Percentiles rank a stretch among this genome's conserved stretches.
Conservation (phyloP, 1,140 invertebrate genomes). For the Temnothorax longispinosus region DNA sequence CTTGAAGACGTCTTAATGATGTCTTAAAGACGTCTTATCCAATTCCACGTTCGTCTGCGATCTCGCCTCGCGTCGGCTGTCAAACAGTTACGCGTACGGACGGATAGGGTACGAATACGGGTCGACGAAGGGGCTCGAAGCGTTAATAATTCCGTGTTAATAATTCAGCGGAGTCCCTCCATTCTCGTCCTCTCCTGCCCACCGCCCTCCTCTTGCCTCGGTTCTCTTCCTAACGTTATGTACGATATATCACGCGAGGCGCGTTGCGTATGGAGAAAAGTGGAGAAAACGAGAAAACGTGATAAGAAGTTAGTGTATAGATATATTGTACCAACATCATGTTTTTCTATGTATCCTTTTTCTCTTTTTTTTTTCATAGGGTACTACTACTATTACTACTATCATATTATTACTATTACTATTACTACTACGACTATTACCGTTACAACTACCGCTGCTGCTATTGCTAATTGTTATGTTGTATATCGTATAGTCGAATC, state of each 20-base stretch:
- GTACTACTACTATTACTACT: slow-evolving; percentile 69
- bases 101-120: neutral
- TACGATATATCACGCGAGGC: slow-evolving; percentile 46
- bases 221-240: slow-evolving; percentile 43
- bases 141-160: neutral
- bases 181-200: neutral
- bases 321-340: slow-evolving; percentile 70
- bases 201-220: neutral
- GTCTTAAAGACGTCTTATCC: no score
- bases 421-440: slow-evolving; percentile 66
- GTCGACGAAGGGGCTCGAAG: neutral
- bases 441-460: slow-evolving; percentile 44
- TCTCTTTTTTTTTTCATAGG: slow-evolving; percentile 57
- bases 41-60: neutral
- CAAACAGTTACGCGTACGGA: neutral
- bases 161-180: neutral
- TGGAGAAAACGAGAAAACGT: slow-evolving; percentile 67
- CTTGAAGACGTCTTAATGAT: no score
- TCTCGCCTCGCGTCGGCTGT: neutral
- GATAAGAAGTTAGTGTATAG: slow-evolving; percentile 72
- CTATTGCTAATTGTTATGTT: slow-evolving; percentile 63
- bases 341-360: slow-evolving; percentile 75
- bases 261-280: slow-evolving; percentile 53
- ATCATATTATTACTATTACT: slow-evolving; percentile 70
- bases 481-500: slow-evolving; percentile 58